phyloP scores from a whole-genome alignment of 2,113 vertebrate species.

The Capreolus pygargus region DNA sequence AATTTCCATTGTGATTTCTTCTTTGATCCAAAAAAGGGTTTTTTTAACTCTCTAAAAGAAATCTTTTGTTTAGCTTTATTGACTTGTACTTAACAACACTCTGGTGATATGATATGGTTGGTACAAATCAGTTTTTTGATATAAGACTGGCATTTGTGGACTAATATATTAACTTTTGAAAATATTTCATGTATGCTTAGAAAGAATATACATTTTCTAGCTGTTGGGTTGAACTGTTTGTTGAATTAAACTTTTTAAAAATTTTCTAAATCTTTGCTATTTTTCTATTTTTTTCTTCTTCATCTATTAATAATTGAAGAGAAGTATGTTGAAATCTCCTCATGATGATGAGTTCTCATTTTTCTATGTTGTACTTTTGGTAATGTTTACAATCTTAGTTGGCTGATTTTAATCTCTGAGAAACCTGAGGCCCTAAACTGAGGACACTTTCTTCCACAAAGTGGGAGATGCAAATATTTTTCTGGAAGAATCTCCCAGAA shows the following conservation, averaged over 20 bases:
- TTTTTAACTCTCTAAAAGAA: background rate
- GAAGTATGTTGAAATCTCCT: background rate
- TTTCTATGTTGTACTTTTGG: background rate
- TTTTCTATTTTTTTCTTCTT: background rate
- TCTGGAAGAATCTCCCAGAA: background rate
- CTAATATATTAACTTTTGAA: background rate
- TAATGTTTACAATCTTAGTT: background rate
- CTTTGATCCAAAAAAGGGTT: background rate
- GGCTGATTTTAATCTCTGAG: background rate
- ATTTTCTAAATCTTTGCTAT: background rate
- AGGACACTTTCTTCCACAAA: background rate
- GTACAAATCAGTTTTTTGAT: background rate
- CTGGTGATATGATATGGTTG: background rate
- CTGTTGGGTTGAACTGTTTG: background rate
- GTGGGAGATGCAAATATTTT: background rate
- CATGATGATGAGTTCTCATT: background rate
- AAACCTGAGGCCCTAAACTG: background rate
- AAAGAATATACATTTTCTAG: background rate
- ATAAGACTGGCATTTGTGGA: background rate
- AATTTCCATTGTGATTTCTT: background rate
- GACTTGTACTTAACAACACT: background rate
- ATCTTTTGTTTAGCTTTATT: background rate
- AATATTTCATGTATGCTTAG: background rate
- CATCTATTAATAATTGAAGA: background rate
- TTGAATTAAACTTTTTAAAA: background rate